Evolutionary conservation across 2,113 vertebrate genomes (phyloP), one percentile per base, ranked within the genome.

Genomic region (Motacilla alba): DNA sequence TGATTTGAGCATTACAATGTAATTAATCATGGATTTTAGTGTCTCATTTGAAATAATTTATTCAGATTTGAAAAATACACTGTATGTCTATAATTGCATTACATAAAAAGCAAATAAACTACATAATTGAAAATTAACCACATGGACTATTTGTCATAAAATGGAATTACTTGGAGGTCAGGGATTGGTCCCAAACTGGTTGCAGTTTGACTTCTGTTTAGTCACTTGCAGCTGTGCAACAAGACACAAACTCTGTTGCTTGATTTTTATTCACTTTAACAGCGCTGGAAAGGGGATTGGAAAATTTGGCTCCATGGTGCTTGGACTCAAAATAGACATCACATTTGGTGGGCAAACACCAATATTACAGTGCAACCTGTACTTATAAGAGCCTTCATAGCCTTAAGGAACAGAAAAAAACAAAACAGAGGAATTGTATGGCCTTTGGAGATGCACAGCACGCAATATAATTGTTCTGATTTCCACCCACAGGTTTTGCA

Each of bases 11-110:
- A 90, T 94, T 93, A 74, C 58, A 97, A 97, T 68, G 22, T 59
- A 94, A 93, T 96, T 97, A 95, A 95, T 96, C 55, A 67, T 74
- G 63, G 80, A 96, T 83, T 93, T 97, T 87, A 82, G 50, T 86
- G 62, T 75, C 87, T 75, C 43, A 83, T 91, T 93, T 91, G 31
- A 81, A 97, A 78, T 90, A 90, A 95, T 87, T 95, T 94, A 97
- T 95, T 89, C 87, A 94, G 81, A 86, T 55, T 68, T 87, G 94
- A 90, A 75, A 78, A 97, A 73, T 68, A 96, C 41, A 88, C 70
- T 63, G 56, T 63, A 94, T 56, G 68, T 70, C 89, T 90, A 39
- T 77, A 74, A 91, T 90, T 93, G 52, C 47, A 91, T 95, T 93
- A 96, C 62, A 67, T 89, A 91, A 94, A 95, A 95, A 85, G 55